Conservation (phyloP, 2,113 vertebrate species). For the Grus americana region DNA sequence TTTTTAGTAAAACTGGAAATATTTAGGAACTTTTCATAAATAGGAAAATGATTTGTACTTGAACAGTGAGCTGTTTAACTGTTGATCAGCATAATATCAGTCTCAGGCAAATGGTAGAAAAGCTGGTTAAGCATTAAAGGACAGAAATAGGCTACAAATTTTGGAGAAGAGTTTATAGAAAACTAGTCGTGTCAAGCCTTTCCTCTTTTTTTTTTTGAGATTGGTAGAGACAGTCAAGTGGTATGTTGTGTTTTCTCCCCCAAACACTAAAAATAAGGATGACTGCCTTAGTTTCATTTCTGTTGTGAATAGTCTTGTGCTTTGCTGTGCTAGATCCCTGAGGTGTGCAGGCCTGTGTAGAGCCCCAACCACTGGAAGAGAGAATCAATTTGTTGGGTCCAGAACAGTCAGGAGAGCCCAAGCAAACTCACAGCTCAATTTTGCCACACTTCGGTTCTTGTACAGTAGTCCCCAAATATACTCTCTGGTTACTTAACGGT, state of each 20-base stretch:
- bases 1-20: background rate
- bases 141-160: background rate
- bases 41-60: background rate
- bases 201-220: background rate
- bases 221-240: background rate
- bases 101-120: background rate
- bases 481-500: background rate
- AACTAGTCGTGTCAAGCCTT: background rate
- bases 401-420: background rate
- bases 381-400: background rate
- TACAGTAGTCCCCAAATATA: rapidly evolving
- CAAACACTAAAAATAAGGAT: background rate
- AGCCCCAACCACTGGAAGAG: background rate
- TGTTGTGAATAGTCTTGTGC: background rate
- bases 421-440: background rate
- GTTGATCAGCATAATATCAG: background rate
- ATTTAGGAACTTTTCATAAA: background rate
- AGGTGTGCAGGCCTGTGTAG: background rate
- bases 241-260: background rate
- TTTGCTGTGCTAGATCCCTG: background rate
- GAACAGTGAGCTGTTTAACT: background rate
- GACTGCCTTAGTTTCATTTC: background rate
- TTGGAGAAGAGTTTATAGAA: background rate
- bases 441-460: background rate
- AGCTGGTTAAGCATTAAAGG: background rate